A percentile compares a stretch with the other conserved stretches of the same genome.
phyloP scores from a whole-genome alignment of 2,797 vertebrate genomes.

The Chelon auratus region DNA sequence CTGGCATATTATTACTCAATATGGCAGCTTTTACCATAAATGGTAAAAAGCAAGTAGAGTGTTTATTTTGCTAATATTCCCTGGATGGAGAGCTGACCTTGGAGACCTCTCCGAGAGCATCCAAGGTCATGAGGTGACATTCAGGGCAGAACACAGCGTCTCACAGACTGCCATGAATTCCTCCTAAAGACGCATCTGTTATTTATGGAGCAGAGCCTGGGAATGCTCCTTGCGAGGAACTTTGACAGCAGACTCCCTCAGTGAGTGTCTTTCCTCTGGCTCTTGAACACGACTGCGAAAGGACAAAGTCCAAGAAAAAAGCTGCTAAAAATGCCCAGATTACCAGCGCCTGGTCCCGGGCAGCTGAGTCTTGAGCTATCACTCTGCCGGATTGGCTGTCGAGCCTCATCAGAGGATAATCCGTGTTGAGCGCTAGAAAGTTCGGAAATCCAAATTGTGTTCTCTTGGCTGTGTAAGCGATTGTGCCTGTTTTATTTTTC shows the following conservation, averaged over 20 bases:
- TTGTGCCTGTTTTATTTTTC: constrained; percentile 40
- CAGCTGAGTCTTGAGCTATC: constrained; percentile 19
- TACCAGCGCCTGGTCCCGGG: not conserved
- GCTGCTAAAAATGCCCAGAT: constrained; percentile 10
- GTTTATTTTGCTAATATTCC: not conserved
- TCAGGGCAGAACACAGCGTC: constrained; percentile 31
- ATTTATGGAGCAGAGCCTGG: constrained; percentile 59
- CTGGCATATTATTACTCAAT: not conserved
- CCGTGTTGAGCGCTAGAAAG: constrained; percentile 7
- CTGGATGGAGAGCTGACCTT: constrained; percentile 15
- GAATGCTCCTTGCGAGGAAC: constrained; percentile 49
- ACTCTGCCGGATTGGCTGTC: constrained; percentile 31
- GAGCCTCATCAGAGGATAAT: constrained; percentile 10
- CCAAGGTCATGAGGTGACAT: constrained; percentile 53
- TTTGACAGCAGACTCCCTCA: constrained; percentile 29
- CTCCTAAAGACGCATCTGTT: constrained; percentile 45
- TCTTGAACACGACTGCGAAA: constrained; percentile 22
- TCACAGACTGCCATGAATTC: constrained; percentile 34
- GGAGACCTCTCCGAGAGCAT: constrained; percentile 6
- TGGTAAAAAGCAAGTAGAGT: constrained; percentile 26
- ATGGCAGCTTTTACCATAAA: constrained; percentile 31
- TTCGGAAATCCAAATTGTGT: constrained; percentile 43
- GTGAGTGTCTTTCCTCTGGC: constrained; percentile 1
- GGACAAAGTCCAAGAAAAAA: constrained; percentile 8
- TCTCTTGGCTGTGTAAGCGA: constrained; percentile 35